Evolutionary conservation across 2,888 invertebrate genomes (phyloP).

Genomic region (Hydraecia micacea): DNA sequence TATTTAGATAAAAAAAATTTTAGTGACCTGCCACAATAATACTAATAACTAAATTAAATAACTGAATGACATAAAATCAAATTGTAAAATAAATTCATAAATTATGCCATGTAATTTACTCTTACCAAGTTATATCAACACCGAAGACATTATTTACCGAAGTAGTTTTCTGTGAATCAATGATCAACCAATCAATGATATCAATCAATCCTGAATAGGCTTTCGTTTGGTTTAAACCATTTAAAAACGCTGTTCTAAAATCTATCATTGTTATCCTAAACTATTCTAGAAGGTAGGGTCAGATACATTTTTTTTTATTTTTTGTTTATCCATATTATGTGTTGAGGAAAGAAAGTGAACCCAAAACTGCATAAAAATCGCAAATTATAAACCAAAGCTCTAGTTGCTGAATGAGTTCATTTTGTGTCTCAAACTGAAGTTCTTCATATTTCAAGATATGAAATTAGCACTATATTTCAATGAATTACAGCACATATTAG

Average conservation of each 20-base stretch:
- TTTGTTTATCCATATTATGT: not conserved
- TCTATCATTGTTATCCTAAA: not conserved
- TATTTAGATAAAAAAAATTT: not conserved
- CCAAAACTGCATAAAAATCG: not conserved
- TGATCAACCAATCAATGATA: no score
- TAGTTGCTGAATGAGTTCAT: not conserved
- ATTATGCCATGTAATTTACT: not conserved
- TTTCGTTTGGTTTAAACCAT: not conserved
- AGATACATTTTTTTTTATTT: not conserved
- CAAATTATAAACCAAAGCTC: not conserved
- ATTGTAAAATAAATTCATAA: not conserved
- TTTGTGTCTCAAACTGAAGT: not conserved
- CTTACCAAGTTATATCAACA: not conserved
- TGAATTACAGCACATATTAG: not conserved
- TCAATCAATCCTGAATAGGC: not conserved
- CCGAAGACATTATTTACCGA: not conserved
- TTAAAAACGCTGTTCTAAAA: not conserved
- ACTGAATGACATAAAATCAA: not conserved
- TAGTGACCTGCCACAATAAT: not conserved
- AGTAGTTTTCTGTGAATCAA: not conserved
- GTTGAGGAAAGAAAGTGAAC: not conserved
- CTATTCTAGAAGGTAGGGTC: not conserved
- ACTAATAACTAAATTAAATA: not conserved
- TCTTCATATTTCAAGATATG: not conserved
- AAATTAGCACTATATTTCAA: not conserved